phyloP scores from a whole-genome alignment of 1,140 invertebrate species.

The Formica selysi region DNA sequence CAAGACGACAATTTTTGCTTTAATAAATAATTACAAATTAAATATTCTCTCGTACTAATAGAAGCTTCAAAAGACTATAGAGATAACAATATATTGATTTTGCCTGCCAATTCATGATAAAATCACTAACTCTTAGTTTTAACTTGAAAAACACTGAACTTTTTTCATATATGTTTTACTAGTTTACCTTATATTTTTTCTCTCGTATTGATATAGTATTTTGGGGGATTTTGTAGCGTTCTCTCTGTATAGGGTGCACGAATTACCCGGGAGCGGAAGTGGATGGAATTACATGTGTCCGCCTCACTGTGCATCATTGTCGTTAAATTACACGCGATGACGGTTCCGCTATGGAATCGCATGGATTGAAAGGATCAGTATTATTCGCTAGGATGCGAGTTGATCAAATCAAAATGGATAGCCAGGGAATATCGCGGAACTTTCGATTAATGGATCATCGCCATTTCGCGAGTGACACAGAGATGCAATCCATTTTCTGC shows the following conservation, averaged over 20 bases:
- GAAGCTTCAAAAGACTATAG: neutral
- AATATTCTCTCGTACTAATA: neutral
- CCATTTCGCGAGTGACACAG: neutral
- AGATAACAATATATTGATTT: neutral
- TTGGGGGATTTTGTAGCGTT: neutral
- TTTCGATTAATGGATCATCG: slow-evolving; percentile 62
- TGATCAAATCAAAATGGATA: slow-evolving; percentile 57
- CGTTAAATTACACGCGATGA: slow-evolving; percentile 58
- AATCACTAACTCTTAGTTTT: neutral
- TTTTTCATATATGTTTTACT: neutral
- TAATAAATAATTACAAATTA: neutral
- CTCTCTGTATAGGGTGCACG: neutral
- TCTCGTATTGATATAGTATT: neutral
- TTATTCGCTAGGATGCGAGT: slow-evolving; percentile 35
- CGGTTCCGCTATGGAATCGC: slow-evolving; percentile 4
- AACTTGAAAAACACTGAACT: neutral
- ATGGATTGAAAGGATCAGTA: slow-evolving; percentile 29
- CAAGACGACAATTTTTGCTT: neutral
- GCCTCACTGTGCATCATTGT: slow-evolving; percentile 48
- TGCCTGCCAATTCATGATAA: neutral
- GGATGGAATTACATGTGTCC: slow-evolving; percentile 33
- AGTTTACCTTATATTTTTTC: too few species aligned
- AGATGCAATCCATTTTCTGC: slow-evolving; percentile 42
- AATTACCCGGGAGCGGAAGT: slow-evolving; percentile 14
- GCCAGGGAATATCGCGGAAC: slow-evolving; percentile 42